Evolutionary conservation across 2,888 invertebrate genomes (phyloP), one percentile per base, ranked within the genome.

Genomic region (Diaphora mendica): DNA sequence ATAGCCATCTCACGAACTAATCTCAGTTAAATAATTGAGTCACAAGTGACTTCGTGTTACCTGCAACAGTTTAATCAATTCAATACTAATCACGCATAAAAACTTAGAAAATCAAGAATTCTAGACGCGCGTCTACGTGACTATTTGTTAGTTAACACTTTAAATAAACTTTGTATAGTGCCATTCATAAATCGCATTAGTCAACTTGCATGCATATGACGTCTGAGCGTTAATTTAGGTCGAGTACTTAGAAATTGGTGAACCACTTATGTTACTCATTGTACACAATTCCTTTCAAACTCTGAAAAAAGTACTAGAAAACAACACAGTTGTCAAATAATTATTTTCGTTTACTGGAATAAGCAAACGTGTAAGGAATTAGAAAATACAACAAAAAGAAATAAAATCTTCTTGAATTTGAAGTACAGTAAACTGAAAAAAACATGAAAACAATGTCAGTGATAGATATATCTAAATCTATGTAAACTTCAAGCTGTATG

Each of bases 231-330:
- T 85, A 84, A 85, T 89, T 67, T 78, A 82, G 93, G 93, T 92
- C 93, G 91, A 87, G 87, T 92, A 92, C 92, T 91, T 84, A 87
- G 92, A 92, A 93, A 88, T 88, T 87, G 84, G 85, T 88, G 85
- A 86, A 83, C 83, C 84, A 79, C 77, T 77, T 74, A 77, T 78
- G 79, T 87, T 86, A 87, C 83, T 88, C 87, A 91, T 87, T 85
- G 51, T n/a, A n/a, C 51, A 23, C 51, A 55, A 11, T 55, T 55
- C 8, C 9, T 23, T 55, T n/a, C 23, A 55, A 55, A 55, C 9
- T 3, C n/a, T 23, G 48, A 55, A 55, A n/a, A 55, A 55, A 2
- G 8, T 11, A n/a, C 0, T 11, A 8, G 23, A 23, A 55, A 23
- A 51, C 51, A 8, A 7, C 5, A 55, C 11, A n/a, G n/a, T 55